A percentile compares a stretch with the other conserved stretches of the same genome.
Conservation (phyloP, 2,797 vertebrate genomes). For the Neomorphus geoffroyi region DNA sequence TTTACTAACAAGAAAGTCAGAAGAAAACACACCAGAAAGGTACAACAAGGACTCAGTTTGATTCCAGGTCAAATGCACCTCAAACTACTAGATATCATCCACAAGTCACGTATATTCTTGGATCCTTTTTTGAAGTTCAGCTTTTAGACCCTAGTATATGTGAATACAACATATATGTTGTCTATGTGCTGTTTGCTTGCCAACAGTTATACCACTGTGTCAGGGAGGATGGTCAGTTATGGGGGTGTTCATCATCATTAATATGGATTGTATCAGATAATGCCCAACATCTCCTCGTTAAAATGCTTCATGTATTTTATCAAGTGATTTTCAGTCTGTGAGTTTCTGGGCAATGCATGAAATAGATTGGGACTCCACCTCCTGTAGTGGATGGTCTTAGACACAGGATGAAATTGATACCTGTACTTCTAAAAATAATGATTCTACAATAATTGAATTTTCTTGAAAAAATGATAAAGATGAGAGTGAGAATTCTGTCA, state of each 20-base stretch:
- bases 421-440: not conserved
- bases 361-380: not conserved
- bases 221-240: not conserved
- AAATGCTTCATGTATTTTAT: not conserved
- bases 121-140: not conserved
- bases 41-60: fast-evolving
- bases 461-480: not conserved
- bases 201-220: not conserved
- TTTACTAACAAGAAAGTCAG: not conserved
- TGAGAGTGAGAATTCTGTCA: not conserved
- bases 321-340: not conserved
- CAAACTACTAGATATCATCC: not conserved
- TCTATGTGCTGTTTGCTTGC: not conserved
- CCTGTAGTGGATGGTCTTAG: not conserved
- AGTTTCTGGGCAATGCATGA: not conserved
- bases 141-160: not conserved
- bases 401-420: not conserved
- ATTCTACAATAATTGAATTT: not conserved
- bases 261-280: not conserved
- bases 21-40: not conserved
- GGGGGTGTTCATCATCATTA: not conserved
- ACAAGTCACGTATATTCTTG: not conserved
- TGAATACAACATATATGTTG: not conserved
- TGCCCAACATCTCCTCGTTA: not conserved
- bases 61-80: not conserved